phyloP scores from a whole-genome alignment of 53 echinoderm and acorn worm genomes.

The Temnopleurus reevesii region DNA sequence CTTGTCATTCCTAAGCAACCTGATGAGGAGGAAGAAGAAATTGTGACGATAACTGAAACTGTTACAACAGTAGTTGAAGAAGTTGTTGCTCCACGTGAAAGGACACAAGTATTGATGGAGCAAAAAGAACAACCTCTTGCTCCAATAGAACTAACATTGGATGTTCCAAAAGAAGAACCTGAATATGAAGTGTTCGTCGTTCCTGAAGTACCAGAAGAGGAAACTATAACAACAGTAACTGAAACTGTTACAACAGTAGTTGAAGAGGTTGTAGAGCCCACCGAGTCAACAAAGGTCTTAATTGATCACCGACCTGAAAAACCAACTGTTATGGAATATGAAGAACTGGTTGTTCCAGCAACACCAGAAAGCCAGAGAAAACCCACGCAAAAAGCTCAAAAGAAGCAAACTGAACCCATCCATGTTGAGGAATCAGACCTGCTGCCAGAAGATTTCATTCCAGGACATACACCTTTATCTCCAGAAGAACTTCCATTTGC shows the following conservation, averaged over 20 bases:
- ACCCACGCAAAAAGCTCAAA: conserved; percentile 43
- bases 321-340: conserved; percentile 55
- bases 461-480: conserved; percentile 42
- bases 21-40: conserved; percentile 12
- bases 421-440: conserved; percentile 32
- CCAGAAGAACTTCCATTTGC: conserved; percentile 50
- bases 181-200: conserved; percentile 73
- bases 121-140: conserved; percentile 42
- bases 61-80: conserved; percentile 42
- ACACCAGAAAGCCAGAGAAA: conserved; percentile 28
- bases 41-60: neutral
- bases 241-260: neutral
- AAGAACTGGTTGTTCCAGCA: conserved; percentile 71
- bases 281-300: neutral
- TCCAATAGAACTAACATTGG: neutral
- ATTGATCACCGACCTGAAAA: conserved; percentile 55
- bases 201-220: conserved; percentile 64
- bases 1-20: conserved; percentile 37
- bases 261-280: conserved; percentile 29
- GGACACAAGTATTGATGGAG: conserved; percentile 50
- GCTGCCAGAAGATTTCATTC: conserved; percentile 55
- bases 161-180: conserved; percentile 54
- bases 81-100: conserved; percentile 35
- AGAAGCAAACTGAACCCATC: conserved; percentile 34
- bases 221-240: conserved; percentile 27